These are phyloP conservation scores for Perca flavescens DNA, from an alignment of 2,113 vertebrate species.

Conservation along the genomic window DNA sequence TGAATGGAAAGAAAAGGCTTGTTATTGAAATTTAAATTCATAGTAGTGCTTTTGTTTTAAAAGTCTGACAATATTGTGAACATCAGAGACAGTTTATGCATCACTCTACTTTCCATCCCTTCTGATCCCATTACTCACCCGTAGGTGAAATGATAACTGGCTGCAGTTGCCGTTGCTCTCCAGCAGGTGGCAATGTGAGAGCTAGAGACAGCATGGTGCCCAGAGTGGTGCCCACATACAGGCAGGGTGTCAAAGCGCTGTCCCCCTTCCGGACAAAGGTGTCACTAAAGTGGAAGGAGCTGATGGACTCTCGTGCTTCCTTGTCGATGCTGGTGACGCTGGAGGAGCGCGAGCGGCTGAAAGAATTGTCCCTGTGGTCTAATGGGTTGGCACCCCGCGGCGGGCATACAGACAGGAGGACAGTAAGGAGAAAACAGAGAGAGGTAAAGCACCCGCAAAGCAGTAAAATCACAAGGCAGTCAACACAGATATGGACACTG, in stretches of 20 bases:
- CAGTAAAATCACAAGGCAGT: slow-evolving; percentile 7
- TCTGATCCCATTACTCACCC: slow-evolving; percentile 83
- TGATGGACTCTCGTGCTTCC: slow-evolving; percentile 94
- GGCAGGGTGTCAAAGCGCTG: slow-evolving; percentile 87
- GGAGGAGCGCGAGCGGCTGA: slow-evolving; percentile 97
- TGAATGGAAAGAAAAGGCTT: not conserved
- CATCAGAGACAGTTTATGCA: not conserved
- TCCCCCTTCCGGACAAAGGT: slow-evolving; percentile 93
- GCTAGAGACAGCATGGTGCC: slow-evolving; percentile 92
- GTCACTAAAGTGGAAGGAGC: slow-evolving; percentile 94
- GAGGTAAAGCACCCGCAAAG: slow-evolving; percentile 83
- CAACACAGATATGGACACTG: slow-evolving; percentile 10
- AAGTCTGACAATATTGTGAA: not conserved
- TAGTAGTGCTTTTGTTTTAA: not conserved
- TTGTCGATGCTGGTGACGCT: slow-evolving; percentile 99
- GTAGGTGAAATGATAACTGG: slow-evolving; percentile 96
- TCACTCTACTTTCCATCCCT: not conserved
- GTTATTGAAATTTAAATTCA: not conserved
- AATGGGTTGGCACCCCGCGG: slow-evolving; percentile 86
- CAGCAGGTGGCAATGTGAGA: slow-evolving; percentile 92
- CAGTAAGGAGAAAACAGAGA: slow-evolving; percentile 80
- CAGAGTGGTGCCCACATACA: slow-evolving; percentile 95
- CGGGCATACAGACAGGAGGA: slow-evolving; percentile 87
- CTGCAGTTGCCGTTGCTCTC: slow-evolving; percentile 96
- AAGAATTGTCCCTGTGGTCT: slow-evolving; percentile 98